Conservation (phyloP, 2,113 vertebrate species). For the Propithecus coquereli region DNA sequence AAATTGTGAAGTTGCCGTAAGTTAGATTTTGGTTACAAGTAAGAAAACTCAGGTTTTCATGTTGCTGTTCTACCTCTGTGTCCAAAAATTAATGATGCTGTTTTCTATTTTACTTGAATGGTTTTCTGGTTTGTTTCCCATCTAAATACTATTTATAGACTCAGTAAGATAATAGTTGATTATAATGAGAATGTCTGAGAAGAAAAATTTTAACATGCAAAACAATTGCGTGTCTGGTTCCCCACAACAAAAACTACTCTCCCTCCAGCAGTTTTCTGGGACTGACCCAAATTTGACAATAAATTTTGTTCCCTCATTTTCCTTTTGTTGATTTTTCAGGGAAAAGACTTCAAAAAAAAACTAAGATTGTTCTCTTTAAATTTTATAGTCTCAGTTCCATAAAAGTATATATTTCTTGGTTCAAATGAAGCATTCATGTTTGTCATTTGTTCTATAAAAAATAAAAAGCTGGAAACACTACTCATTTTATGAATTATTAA, state of each 20-base stretch:
- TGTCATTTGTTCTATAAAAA: neutral
- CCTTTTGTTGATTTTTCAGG: neutral
- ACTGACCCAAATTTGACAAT: conserved; percentile 23
- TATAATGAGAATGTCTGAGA: conserved; percentile 37
- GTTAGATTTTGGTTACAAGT: neutral
- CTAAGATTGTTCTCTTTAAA: conserved; percentile 14
- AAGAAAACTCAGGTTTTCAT: neutral
- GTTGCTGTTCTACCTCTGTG: neutral
- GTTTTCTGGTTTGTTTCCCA: conserved; percentile 57
- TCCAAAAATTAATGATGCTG: neutral
- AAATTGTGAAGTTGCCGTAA: neutral
- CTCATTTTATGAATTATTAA: neutral
- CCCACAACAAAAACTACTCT: conserved; percentile 46
- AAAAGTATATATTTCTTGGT: neutral
- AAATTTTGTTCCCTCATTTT: conserved; percentile 40
- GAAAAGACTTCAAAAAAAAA: conserved; percentile 8
- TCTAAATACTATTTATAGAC: conserved; percentile 61
- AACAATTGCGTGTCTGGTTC: conserved; percentile 34
- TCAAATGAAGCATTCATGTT: neutral
- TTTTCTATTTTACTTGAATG: conserved; percentile 28
- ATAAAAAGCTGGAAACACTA: neutral
- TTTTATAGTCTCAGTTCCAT: neutral
- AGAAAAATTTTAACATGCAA: conserved; percentile 53
- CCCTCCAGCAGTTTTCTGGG: conserved; percentile 53
- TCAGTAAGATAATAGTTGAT: conserved; percentile 3